phyloP scores from a whole-genome alignment of 64 coral and sea anemone species.

The Catalaphyllia jardinei region DNA sequence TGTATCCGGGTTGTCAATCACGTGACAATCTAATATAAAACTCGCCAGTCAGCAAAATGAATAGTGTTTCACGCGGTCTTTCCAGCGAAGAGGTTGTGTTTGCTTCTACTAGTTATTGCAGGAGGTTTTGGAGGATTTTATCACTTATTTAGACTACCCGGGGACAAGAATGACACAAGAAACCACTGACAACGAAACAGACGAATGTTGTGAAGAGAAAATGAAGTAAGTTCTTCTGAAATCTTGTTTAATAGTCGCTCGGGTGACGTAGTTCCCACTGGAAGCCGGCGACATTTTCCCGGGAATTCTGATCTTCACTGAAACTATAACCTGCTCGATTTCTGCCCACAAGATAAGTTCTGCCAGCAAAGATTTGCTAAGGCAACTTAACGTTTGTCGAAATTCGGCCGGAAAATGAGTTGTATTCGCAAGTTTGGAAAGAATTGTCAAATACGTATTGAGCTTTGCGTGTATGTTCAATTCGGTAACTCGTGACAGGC shows the following conservation, averaged over 20 bases:
- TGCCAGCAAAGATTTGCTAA: neutral
- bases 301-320: conserved; percentile 20
- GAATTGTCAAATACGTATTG: neutral
- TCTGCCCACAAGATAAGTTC: neutral
- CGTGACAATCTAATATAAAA: conserved; percentile 2
- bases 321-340: neutral
- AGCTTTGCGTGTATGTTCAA: neutral
- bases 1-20: conserved; percentile 27
- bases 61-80: neutral
- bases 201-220: conserved; percentile 10
- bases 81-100: neutral
- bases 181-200: conserved; percentile 34
- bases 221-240: neutral
- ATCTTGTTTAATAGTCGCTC: neutral
- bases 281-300: conserved; percentile 10
- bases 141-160: neutral
- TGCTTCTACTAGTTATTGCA: too few relatives aligned
- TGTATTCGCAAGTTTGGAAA: neutral
- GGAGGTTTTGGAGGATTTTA: neutral
- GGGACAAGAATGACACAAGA: conserved; percentile 37
- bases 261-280: conserved; percentile 6
- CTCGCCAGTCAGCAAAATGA: neutral
- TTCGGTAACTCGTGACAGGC: neutral
- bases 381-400: neutral
- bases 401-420: neutral